These are phyloP conservation scores for Eleginops maclovinus DNA, from an alignment of 2,113 vertebrate genomes.

Conservation along the genomic window DNA sequence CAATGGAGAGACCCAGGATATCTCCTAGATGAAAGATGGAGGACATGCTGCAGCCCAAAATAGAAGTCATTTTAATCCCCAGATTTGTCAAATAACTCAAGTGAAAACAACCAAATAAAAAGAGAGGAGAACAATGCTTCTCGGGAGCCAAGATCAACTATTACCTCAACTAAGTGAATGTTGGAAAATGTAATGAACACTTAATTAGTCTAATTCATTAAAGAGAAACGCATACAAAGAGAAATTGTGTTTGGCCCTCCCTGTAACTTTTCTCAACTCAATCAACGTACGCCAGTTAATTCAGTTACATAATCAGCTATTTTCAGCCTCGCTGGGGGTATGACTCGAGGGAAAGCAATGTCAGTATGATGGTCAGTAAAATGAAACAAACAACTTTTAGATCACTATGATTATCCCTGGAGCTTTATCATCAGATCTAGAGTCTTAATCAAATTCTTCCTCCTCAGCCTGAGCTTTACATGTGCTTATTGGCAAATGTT, in stretches of 20 bases:
- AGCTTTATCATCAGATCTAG: constrained; percentile 7
- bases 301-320: constrained; percentile 63
- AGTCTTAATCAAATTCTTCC: neutral
- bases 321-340: neutral
- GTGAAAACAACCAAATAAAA: constrained; percentile 43
- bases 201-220: constrained; percentile 69
- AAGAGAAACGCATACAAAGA: constrained; percentile 64
- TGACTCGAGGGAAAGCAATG: neutral
- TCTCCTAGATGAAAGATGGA: constrained; percentile 4
- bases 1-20: neutral
- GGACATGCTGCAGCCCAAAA: constrained; percentile 15
- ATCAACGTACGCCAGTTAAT: constrained; percentile 55
- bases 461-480: neutral
- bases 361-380: neutral
- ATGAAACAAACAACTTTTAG: neutral
- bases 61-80: constrained; percentile 52
- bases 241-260: constrained; percentile 51
- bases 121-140: constrained; percentile 33
- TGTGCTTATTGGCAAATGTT: neutral
- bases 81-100: constrained; percentile 53
- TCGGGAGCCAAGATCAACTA: constrained; percentile 75
- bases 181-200: constrained; percentile 57
- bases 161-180: constrained; percentile 55
- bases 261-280: constrained; percentile 41
- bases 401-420: too few relatives aligned